These are phyloP conservation scores for Odontocolon sp. DNA, from an alignment of 2,888 invertebrate species.

Conservation along the genomic window DNA sequence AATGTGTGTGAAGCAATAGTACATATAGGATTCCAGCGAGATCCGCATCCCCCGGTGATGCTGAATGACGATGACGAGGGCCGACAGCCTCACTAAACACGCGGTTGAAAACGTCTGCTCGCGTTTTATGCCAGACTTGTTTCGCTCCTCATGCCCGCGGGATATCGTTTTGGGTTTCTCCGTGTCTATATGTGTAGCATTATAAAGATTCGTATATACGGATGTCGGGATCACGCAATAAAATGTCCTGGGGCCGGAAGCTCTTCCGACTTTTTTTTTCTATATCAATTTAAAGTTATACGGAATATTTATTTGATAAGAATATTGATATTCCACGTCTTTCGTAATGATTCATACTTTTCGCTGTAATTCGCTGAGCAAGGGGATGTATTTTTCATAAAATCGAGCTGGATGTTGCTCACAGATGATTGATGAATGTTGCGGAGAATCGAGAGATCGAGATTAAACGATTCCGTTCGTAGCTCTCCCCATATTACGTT, in stretches of 20 bases:
- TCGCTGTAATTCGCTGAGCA: too few relatives aligned
- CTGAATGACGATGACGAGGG: constrained; percentile 78
- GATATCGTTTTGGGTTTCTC: constrained; percentile 39
- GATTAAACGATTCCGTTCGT: not conserved
- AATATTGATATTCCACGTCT: constrained; percentile 13
- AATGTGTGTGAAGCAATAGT: constrained; percentile 2
- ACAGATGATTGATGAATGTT: not conserved
- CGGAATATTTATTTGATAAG: constrained; percentile 6
- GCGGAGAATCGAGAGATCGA: not conserved
- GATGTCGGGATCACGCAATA: constrained; percentile 41
- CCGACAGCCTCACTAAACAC: constrained; percentile 79
- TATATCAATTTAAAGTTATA: not conserved
- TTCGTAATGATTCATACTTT: too few relatives aligned
- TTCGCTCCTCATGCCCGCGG: constrained; percentile 47
- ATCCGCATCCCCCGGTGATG: constrained; percentile 66
- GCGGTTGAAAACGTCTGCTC: constrained; percentile 79
- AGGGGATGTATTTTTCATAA: not conserved
- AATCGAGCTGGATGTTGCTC: not conserved
- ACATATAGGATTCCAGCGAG: constrained; percentile 63
- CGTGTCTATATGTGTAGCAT: constrained; percentile 16
- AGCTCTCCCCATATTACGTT: constrained; percentile 52
- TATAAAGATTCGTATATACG: constrained; percentile 15
- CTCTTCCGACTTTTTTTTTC: constrained; percentile 51
- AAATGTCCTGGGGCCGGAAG: constrained; percentile 64
- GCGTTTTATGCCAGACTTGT: constrained; percentile 77